Evolutionary conservation across 2,888 invertebrate species (phyloP).

Genomic region (Piscicola geometra): DNA sequence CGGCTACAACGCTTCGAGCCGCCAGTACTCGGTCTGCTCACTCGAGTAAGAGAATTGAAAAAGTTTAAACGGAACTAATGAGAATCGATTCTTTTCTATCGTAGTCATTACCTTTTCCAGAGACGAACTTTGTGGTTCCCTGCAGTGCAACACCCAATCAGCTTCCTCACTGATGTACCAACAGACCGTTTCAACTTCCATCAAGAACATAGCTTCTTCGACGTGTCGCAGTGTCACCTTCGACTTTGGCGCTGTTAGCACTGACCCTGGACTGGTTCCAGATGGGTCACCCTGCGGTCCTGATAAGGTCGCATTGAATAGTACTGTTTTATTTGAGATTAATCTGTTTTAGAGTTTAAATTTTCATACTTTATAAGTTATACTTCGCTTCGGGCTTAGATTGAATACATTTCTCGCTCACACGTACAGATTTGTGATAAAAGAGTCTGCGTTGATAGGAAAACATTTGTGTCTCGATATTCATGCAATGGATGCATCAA

Average conservation of each 20-base stretch:
- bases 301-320: neutral
- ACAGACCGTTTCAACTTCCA: neutral
- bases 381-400: too few relatives aligned
- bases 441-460: too few relatives aligned
- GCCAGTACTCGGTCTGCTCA: neutral
- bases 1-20: neutral
- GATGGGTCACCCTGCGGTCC: constrained; percentile 16
- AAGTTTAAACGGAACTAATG: too few relatives aligned
- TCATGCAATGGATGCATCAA: too few relatives aligned
- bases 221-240: neutral
- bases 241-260: neutral
- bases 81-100: too few relatives aligned
- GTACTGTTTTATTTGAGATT: neutral
- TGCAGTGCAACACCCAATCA: constrained; percentile 1
- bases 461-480: too few relatives aligned
- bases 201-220: neutral
- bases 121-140: constrained; percentile 12
- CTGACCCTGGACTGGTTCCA: constrained; percentile 22
- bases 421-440: too few relatives aligned
- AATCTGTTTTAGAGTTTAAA: neutral
- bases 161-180: neutral
- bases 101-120: neutral
- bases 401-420: too few relatives aligned
- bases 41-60: too few relatives aligned
- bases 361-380: neutral